Evolutionary conservation across 2,888 invertebrate genomes (phyloP).

Genomic region (Eulithis prunata): DNA sequence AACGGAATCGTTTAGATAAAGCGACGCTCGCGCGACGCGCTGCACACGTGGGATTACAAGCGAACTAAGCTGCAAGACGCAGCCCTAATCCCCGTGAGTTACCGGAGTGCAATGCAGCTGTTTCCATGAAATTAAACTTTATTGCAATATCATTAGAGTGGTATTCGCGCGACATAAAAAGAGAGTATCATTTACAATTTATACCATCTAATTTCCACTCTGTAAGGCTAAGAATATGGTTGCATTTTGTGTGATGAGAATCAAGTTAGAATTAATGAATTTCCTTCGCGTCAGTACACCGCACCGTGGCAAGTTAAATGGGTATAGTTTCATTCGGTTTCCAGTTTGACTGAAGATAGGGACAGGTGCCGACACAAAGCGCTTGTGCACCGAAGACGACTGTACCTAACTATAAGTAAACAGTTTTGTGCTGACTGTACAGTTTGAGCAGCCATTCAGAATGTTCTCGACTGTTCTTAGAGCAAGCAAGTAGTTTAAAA

Average conservation of each 20-base stretch:
- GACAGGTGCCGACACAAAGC: slow-evolving; percentile 26
- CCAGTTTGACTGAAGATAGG: slow-evolving; percentile 23
- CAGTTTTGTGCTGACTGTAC: neutral
- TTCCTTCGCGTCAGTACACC: slow-evolving; percentile 26
- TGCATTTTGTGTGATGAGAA: slow-evolving; percentile 17
- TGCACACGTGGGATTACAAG: slow-evolving; percentile 18
- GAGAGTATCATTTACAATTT: slow-evolving; percentile 10
- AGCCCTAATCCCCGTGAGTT: slow-evolving; percentile 32
- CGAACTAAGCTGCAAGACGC: slow-evolving; percentile 23
- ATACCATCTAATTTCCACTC: slow-evolving; percentile 12
- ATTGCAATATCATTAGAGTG: slow-evolving; percentile 13
- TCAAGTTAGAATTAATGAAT: slow-evolving; percentile 44
- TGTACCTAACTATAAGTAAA: neutral
- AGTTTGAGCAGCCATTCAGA: slow-evolving; percentile 6
- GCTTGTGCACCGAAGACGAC: neutral
- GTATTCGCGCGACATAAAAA: slow-evolving; percentile 25
- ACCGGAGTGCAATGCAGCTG: slow-evolving; percentile 28
- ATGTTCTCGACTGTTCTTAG: slow-evolving; percentile 4
- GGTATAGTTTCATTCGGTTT: slow-evolving; percentile 45
- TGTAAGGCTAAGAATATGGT: slow-evolving; percentile 19
- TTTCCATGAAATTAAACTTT: slow-evolving; percentile 32
- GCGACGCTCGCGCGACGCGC: neutral
- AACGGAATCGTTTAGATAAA: slow-evolving; percentile 8
- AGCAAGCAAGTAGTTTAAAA: slow-evolving; percentile 8
- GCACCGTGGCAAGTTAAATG: slow-evolving; percentile 46